These are phyloP conservation scores for Glaucidium brasilianum DNA, from an alignment of 2,113 vertebrate genomes.

Conservation along the genomic window DNA sequence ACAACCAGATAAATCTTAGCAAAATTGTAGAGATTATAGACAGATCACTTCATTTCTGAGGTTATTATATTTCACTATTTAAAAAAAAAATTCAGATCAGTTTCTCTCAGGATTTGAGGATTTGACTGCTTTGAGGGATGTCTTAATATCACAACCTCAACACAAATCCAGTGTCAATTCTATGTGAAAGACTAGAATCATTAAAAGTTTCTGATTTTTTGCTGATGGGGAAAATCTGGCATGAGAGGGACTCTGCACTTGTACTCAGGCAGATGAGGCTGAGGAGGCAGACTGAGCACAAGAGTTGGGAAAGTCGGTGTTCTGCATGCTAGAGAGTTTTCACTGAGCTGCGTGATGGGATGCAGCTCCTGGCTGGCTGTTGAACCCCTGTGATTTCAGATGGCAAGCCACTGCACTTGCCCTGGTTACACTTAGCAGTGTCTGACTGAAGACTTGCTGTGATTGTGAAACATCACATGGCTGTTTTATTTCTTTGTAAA, in stretches of 20 bases:
- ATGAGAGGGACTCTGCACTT: neutral
- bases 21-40: neutral
- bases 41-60: neutral
- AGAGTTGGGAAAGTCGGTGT: neutral
- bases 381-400: neutral
- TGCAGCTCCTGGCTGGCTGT: neutral
- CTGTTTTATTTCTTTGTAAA: neutral
- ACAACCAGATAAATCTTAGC: neutral
- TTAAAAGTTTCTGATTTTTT: neutral
- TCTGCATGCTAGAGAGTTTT: neutral
- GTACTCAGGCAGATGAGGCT: neutral
- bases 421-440: neutral
- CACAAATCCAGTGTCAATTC: neutral
- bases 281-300: neutral
- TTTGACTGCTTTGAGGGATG: neutral
- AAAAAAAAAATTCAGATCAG: neutral
- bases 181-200: neutral
- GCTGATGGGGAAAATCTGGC: neutral
- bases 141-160: neutral
- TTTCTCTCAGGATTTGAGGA: neutral
- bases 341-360: neutral
- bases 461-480: neutral
- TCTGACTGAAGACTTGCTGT: neutral
- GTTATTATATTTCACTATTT: neutral
- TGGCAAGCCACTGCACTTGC: neutral